Evolutionary conservation across 2,888 invertebrate species (phyloP), one percentile per base, ranked within the genome.

Genomic region (Chirona hameri): DNA sequence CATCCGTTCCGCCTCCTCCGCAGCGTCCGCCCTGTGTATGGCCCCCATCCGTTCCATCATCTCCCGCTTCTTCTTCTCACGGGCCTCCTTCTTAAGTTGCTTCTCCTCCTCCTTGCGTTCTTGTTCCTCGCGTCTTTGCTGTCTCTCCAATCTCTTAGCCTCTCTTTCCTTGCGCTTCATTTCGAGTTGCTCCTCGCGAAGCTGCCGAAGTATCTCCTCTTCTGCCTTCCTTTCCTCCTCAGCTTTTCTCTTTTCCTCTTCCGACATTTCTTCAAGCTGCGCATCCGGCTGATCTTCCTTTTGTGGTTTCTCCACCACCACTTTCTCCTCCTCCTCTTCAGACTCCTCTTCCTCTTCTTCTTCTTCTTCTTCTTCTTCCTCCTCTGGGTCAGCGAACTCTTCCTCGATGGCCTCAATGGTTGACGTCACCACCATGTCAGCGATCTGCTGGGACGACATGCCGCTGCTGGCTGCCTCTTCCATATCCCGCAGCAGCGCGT

Each of bases 271-370:
- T 24, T 60, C 24, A 24, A 18, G 21, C 24, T 60, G 24, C 24
- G 24, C 24, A 24, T 60, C 60, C 4, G 7, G 24, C 24, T 60
- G 60, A 18, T 72, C 76, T 24, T 76, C 76, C 5, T 0, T 39
- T 39, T 14, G 0, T 31, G 0, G 1, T 39, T 39, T 24, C 9
- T 24, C 24, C 7, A 15, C 76, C 15, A 72, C 4, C 14, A 93
- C 87, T 84, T 87, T 91, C 29, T 93, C 89, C 65, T 93, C 93
- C 52, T 91, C 46, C 24, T 79, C 52, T 27, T 52, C 81, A 90
- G 91, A 1, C 91, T 91, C 85, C 21, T 84, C 46, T 65, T 83
- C 82, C 10, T 82, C 83, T 52, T 90, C 91, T 79, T 90, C 90
- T 84, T 93, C 91, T 86, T 90, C 90, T 87, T 90, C 91, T 60